A percentile compares a stretch with the other conserved stretches of the same genome.
Conservation (phyloP, 2,797 vertebrate species). For the Platalea minor region DNA sequence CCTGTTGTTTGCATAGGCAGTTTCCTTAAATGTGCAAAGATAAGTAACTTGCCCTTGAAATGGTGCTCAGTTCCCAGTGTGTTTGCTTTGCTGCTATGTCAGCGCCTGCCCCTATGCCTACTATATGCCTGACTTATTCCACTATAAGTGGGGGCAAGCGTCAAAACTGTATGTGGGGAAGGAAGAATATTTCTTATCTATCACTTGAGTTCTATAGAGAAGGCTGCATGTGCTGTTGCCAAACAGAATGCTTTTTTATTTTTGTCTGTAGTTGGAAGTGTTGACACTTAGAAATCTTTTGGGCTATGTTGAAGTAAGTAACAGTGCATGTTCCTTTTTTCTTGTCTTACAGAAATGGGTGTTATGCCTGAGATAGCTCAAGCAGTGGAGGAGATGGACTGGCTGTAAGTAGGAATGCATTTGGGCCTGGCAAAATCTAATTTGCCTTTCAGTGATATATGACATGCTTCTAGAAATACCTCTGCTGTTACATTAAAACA, state of each 20-base stretch:
- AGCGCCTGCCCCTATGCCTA: not conserved
- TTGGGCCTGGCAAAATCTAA: not conserved
- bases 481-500: not conserved
- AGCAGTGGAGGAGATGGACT: constrained; percentile 97
- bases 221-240: not conserved
- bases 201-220: not conserved
- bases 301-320: not conserved
- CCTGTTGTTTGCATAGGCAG: not conserved
- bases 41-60: not conserved
- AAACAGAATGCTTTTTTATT: not conserved
- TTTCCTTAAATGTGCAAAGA: not conserved
- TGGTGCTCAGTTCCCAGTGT: not conserved
- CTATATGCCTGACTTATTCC: not conserved
- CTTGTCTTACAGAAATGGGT: constrained; percentile 85
- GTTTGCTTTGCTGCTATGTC: not conserved
- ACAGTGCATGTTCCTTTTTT: not conserved
- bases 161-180: not conserved
- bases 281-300: not conserved
- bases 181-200: accelerated
- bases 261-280: not conserved
- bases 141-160: accelerated
- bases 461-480: not conserved
- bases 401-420: constrained; percentile 87
- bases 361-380: constrained; percentile 98
- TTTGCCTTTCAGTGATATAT: not conserved